Evolutionary conservation across 2,113 vertebrate genomes (phyloP), one percentile per base, ranked within the genome.

Genomic region (Hystrix cristata): DNA sequence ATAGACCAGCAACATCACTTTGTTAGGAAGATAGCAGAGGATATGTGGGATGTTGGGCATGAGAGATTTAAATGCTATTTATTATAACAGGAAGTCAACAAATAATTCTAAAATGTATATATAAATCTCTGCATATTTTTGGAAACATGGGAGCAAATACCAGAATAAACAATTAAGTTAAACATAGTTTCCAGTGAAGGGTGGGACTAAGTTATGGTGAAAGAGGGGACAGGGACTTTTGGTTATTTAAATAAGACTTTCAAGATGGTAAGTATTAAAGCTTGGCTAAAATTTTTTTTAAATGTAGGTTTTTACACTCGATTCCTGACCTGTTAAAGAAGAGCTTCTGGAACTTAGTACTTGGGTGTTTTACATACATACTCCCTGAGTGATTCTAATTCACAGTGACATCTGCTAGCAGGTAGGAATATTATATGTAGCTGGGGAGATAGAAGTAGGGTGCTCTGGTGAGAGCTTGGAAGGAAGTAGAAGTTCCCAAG

Each of bases 251-350:
- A 34, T 13, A 83, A 76, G 21, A 15, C 2, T 85, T 89, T 88
- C 48, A 67, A 74, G 95, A 92, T 69, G 57, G 7, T 67, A 94
- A 48, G 74, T 81, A 85, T 13, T 25, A 80, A 48, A 48, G 13
- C 59, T 91, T 86, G 43, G 46, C 15, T 64, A 91, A 87, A 89
- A 15, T 10, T 27, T 14, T 48, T 65, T 65, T 3, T 2, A 60
- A 95, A 83, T 72, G 29, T n/a, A 57, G n/a, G 15, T 78, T 64
- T 82, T 16, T 64, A 92, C 29, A 71, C 4, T 25, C 31, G 12
- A 43, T 18, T 9, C 27, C 1, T 48, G 51, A 51, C 3, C 29
- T 48, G 53, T 11, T 38, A 43, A 76, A 69, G 48, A 48, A 27
- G n/a, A 87, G 34, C 15, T 31, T 91, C 31, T 31, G 38, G 60